These are phyloP conservation scores for Thymallus thymallus DNA, from an alignment of 2,113 vertebrate genomes.

Conservation along the genomic window DNA sequence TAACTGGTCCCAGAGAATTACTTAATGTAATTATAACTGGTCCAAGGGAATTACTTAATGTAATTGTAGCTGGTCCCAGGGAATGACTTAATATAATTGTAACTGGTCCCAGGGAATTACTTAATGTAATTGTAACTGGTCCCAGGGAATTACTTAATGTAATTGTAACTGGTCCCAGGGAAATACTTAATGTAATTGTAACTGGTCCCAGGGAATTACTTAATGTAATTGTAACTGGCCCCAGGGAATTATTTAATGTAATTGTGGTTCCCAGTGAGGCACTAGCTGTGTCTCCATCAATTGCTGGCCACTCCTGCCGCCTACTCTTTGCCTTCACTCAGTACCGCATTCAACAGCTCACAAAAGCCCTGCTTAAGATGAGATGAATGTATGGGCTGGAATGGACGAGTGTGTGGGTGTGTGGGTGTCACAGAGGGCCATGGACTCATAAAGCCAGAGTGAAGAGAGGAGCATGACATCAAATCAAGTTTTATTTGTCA, in stretches of 20 bases:
- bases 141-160: constrained; percentile 65
- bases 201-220: constrained; percentile 63
- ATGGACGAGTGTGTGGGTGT: neutral
- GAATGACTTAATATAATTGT: constrained; percentile 69
- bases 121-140: constrained; percentile 67
- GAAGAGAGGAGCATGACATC: neutral
- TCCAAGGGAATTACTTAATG: constrained; percentile 65
- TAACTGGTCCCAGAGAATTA: constrained; percentile 63
- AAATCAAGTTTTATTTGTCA: too few relatives aligned
- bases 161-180: constrained; percentile 60
- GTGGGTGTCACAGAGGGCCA: neutral
- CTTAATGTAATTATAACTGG: constrained; percentile 69
- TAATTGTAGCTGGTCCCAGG: constrained; percentile 53
- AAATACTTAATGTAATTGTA: constrained; percentile 71
- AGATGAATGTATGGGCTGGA: constrained; percentile 11
- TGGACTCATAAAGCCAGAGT: neutral
- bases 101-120: constrained; percentile 64
- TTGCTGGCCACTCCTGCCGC: constrained; percentile 12
- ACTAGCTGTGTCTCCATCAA: constrained; percentile 14
- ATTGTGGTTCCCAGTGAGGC: constrained; percentile 47
- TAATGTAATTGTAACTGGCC: constrained; percentile 65
- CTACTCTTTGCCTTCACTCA: constrained; percentile 36
- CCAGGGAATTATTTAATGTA: constrained; percentile 65
- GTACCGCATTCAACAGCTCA: constrained; percentile 36
- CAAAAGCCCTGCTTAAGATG: constrained; percentile 21